Percentiles rank a stretch among this genome's conserved stretches.
Evolutionary conservation across 2,797 vertebrate species (phyloP).

Genomic region (Sebastes aleutianus): DNA sequence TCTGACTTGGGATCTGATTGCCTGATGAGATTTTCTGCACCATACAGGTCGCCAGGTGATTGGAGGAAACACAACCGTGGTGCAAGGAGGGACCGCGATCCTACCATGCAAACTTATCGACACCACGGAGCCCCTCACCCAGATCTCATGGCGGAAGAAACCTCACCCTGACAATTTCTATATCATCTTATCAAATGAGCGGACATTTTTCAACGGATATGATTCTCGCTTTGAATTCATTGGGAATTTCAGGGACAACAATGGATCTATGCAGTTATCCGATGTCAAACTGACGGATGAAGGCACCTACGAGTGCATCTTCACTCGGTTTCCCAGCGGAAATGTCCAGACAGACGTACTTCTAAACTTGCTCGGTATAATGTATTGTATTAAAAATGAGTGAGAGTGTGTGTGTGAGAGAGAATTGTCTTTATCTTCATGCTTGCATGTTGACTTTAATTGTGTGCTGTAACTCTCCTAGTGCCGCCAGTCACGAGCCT

Average conservation of each 20-base stretch:
- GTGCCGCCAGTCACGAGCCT: conserved; percentile 55
- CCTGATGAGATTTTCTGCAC: neutral
- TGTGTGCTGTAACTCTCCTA: conserved; percentile 14
- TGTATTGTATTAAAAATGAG: neutral
- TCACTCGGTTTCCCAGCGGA: conserved; percentile 55
- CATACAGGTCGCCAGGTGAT: conserved; percentile 27
- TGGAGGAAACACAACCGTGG: neutral
- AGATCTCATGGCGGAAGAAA: conserved; percentile 66
- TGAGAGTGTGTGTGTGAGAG: neutral
- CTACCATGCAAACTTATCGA: conserved; percentile 38
- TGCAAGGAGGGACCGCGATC: neutral
- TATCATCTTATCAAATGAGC: rapidly evolving
- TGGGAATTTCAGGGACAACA: neutral
- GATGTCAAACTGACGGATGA: conserved; percentile 43
- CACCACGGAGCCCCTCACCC: neutral
- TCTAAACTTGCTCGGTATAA: conserved; percentile 48
- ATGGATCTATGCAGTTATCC: conserved; percentile 42
- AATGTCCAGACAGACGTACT: neutral
- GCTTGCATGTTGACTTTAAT: neutral
- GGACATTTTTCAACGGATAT: rapidly evolving
- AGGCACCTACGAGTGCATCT: conserved; percentile 57
- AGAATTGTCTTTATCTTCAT: neutral
- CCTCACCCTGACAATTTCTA: conserved; percentile 7
- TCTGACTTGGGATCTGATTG: neutral
- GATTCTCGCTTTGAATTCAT: conserved; percentile 27